A percentile compares a stretch with the other conserved stretches of the same genome.
Conservation (phyloP, 2,797 vertebrate genomes). For the Zonotrichia albicollis region DNA sequence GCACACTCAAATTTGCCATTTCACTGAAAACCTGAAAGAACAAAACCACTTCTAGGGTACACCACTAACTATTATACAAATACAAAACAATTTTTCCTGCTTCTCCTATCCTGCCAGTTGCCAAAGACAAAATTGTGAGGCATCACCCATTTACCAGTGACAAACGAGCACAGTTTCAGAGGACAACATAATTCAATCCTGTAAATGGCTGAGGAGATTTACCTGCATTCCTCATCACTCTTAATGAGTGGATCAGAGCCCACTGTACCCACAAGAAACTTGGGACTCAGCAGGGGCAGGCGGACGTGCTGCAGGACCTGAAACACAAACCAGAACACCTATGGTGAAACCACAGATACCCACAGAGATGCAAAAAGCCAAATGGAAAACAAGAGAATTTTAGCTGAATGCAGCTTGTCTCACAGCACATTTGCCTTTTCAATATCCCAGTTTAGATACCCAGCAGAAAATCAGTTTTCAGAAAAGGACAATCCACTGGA, state of each 20-base stretch:
- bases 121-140: not conserved
- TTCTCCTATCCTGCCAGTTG: not conserved
- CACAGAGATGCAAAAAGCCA: not conserved
- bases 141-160: not conserved
- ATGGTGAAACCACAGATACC: not conserved
- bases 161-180: not conserved
- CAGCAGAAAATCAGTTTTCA: not conserved
- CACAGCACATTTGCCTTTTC: not conserved
- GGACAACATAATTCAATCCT: not conserved
- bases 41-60: not conserved
- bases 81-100: not conserved
- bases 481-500: not conserved
- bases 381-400: not conserved
- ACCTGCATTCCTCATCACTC: constrained; percentile 98
- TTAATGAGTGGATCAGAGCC: constrained; percentile 98
- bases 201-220: not conserved
- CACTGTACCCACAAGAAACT: constrained; percentile 97
- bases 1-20: not conserved
- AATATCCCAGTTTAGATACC: not conserved
- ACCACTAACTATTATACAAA: not conserved
- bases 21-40: constrained; percentile 12
- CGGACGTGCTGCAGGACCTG: constrained; percentile 97
- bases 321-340: not conserved
- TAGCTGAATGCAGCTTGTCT: not conserved
- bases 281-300: constrained; percentile 93